Conservation (phyloP, 1,140 invertebrate species). For the Caenorhabditis remanei region DNA sequence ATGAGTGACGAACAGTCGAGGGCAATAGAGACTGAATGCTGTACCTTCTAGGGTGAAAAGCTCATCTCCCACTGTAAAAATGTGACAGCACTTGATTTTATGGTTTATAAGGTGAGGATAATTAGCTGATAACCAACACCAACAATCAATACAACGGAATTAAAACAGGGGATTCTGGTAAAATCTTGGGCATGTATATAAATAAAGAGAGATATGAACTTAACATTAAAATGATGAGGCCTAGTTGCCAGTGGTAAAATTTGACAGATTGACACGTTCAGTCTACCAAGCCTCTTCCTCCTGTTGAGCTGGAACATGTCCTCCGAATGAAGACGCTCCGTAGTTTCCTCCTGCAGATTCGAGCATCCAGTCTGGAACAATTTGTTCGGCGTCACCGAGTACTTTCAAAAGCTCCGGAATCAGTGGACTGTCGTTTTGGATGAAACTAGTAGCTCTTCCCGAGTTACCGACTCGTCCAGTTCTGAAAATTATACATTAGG, state of each 20-base stretch:
- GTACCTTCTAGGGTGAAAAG: too few relatives aligned
- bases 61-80: too few relatives aligned
- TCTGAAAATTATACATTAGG: neutral
- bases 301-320: neutral
- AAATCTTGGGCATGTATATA: neutral
- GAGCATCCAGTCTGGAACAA: slow-evolving; percentile 30
- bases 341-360: neutral
- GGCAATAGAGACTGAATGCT: too few relatives aligned
- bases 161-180: neutral
- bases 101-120: neutral
- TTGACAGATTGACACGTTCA: neutral
- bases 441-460: slow-evolving; percentile 57
- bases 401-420: slow-evolving; percentile 11
- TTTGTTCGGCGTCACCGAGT: slow-evolving; percentile 21
- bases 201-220: neutral
- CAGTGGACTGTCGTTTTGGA: neutral
- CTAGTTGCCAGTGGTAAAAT: neutral
- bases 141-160: too few relatives aligned
- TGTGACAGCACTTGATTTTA: too few relatives aligned
- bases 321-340: neutral
- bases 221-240: neutral
- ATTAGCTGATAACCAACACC: neutral
- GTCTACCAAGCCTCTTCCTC: slow-evolving; percentile 27
- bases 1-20: slow-evolving; percentile 6
- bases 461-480: slow-evolving; percentile 62